Base-by-base conservation (phyloP, 53 echinoderm and acorn worm species). In the Stichopus horrens region DNA sequence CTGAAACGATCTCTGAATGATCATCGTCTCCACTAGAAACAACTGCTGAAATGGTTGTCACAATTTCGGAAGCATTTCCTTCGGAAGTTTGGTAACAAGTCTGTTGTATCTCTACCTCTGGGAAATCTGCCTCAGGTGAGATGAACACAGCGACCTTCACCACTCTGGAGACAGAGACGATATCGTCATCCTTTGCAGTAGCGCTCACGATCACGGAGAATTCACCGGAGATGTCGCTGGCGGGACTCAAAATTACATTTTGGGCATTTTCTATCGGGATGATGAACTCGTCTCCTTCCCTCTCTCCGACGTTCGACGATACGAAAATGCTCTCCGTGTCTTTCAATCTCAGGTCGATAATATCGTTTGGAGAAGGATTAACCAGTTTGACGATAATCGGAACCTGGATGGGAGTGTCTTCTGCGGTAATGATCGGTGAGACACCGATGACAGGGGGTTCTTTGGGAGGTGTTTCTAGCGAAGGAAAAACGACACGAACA, bases 401-500 rank as follows among this genome's bases (percentile, higher is more conserved):
- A 52, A 85, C 63, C 9, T 58, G 67, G 14, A 85, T 5, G 5
- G 85, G 63, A 16, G 13, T 67, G 67, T 85, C 85, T n/a, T 85
- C 85, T 0, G 9, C 16, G 52, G 37, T 67, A 7, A 23, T 10
- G 14, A 23, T 52, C n/a, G 23, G 37, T 66, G 85, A 37, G 7
- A 65, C 37, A 5, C 71, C 91, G 14, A 91, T 80, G 8, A 91
- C 57, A 18, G 87, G 91, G 19, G 91, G 91, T 71, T 91, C 91
- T 16, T 81, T 74, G n/a, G 91, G 91, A 11, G 91, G 68, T 9
- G 78, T 87, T 55, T 68, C 91, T 91, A 23, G 5, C 0, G 75
- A 60, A 16, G 20, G 55, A 52, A 5, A 65, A 10, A 76, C 4
- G 0, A 2, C 37, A 37, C 37, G 1, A 37, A 0, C 37, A 37